Conservation (phyloP, 1,140 invertebrate genomes). For the Panonychus citri region DNA sequence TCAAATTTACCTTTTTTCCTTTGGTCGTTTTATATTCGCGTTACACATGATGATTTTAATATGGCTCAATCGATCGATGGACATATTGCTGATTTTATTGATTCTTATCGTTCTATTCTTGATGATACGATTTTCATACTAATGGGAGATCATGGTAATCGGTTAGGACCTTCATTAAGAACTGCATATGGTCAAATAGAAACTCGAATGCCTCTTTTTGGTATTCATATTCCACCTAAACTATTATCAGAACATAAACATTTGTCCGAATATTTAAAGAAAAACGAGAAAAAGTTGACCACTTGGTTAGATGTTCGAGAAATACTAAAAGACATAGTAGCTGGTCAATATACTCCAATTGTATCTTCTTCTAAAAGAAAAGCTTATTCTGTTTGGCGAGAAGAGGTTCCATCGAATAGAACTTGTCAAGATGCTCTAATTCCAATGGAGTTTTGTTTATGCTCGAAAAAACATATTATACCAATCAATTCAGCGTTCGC, state of each 20-base stretch:
- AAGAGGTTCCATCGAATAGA: constrained; percentile 5
- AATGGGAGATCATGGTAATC: constrained; percentile 10
- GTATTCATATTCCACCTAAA: constrained; percentile 14
- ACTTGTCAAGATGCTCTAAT: constrained; percentile 6
- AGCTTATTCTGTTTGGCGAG: background rate
- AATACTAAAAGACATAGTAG: constrained; percentile 14
- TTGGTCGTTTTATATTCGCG: constrained; percentile 3
- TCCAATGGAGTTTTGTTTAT: constrained; percentile 5
- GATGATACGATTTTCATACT: constrained; percentile 8
- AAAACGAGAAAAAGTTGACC: constrained; percentile 6
- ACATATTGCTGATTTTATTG: constrained; percentile 6
- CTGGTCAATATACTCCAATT: constrained; percentile 1
- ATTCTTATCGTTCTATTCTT: background rate
- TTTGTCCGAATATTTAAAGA: constrained; percentile 1
- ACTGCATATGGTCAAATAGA: constrained; percentile 18
- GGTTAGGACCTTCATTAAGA: constrained; percentile 13
- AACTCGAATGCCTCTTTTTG: constrained; percentile 19
- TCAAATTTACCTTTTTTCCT: constrained; percentile 13
- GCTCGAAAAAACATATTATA: background rate
- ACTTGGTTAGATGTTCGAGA: constrained; percentile 18
- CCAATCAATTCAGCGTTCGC: background rate
- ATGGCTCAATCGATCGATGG: constrained; percentile 5
- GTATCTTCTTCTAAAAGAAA: background rate
- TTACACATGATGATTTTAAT: constrained; percentile 12
- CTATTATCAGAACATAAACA: constrained; percentile 13